These are phyloP conservation scores for Dryomyza anilis DNA, from an alignment of 2,888 invertebrate species.

Conservation along the genomic window DNA sequence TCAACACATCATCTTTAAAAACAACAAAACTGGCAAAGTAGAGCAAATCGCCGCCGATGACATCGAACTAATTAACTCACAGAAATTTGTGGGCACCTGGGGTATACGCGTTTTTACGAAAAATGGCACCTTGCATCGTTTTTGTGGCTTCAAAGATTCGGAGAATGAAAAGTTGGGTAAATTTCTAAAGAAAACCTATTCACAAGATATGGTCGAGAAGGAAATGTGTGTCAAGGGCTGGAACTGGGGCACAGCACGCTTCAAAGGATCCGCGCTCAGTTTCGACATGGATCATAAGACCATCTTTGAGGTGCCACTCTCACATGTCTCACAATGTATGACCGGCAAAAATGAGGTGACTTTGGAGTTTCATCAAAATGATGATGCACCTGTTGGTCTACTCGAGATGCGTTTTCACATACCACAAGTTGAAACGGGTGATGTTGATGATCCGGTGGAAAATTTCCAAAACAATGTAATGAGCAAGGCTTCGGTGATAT, in stretches of 20 bases:
- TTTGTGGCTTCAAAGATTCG: conserved; percentile 90
- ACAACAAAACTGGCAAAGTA: conserved; percentile 94
- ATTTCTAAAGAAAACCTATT: conserved; percentile 83
- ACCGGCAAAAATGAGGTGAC: conserved; percentile 98
- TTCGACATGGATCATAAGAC: conserved; percentile 83
- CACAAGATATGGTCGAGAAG: conserved; percentile 85
- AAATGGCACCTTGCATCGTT: conserved; percentile 88
- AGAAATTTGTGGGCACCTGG: conserved; percentile 88
- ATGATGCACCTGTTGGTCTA: conserved; percentile 95
- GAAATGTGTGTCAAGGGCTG: conserved; percentile 95
- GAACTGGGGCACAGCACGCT: conserved; percentile 98
- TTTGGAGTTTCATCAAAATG: conserved; percentile 98
- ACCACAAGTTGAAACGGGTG: conserved; percentile 86
- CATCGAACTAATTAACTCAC: conserved; percentile 89
- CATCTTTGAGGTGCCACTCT: conserved; percentile 95
- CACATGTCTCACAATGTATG: conserved; percentile 93
- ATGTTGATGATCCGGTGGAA: conserved; percentile 93
- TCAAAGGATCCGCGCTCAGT: conserved; percentile 83
- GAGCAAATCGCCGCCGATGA: conserved; percentile 85
- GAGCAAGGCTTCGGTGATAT: conserved; percentile 96
- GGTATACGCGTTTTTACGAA: conserved; percentile 89
- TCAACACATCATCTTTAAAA: conserved; percentile 89
- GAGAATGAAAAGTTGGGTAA: conserved; percentile 93
- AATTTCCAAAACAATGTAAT: conserved; percentile 97
- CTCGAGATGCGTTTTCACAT: conserved; percentile 99